A percentile compares a stretch with the other conserved stretches of the same genome.
These are phyloP conservation scores for Trichoplusia ni DNA, from an alignment of 1,140 invertebrate genomes.

Conservation along the genomic window DNA sequence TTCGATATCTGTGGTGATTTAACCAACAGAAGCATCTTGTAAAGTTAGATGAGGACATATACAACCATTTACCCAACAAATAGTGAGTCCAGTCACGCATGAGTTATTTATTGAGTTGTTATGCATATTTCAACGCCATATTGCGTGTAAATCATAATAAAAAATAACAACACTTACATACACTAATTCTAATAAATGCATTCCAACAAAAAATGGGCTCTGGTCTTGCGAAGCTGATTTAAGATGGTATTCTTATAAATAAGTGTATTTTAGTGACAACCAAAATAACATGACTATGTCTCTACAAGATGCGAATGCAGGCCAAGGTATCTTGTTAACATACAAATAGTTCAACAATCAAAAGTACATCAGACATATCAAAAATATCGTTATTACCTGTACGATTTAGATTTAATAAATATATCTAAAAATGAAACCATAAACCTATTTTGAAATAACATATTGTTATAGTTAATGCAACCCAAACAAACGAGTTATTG, in stretches of 20 bases:
- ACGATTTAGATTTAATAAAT: constrained; percentile 11
- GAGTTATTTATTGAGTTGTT: too few species aligned
- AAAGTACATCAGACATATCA: constrained; percentile 27
- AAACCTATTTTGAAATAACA: background rate
- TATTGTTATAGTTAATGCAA: background rate
- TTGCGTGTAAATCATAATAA: background rate
- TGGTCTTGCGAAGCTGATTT: too few species aligned
- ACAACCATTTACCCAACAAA: background rate
- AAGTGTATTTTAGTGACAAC: background rate
- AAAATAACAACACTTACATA: background rate
- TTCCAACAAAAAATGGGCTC: background rate
- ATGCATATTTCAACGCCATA: background rate
- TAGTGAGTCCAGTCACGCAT: too few species aligned
- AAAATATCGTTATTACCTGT: constrained; percentile 21
- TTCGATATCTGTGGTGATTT: background rate
- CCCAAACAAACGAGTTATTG: background rate
- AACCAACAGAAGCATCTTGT: constrained; percentile 12
- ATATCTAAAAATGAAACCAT: background rate
- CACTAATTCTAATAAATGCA: constrained; percentile 14
- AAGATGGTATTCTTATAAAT: background rate
- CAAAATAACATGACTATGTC: background rate
- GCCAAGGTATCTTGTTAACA: constrained; percentile 7
- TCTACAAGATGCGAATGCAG: constrained; percentile 16
- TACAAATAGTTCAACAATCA: background rate
- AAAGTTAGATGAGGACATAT: background rate